A percentile compares a stretch with the other conserved stretches of the same genome.
These are phyloP conservation scores for Rhodophaea formosa DNA, from an alignment of 2,888 invertebrate genomes.

Conservation along the genomic window DNA sequence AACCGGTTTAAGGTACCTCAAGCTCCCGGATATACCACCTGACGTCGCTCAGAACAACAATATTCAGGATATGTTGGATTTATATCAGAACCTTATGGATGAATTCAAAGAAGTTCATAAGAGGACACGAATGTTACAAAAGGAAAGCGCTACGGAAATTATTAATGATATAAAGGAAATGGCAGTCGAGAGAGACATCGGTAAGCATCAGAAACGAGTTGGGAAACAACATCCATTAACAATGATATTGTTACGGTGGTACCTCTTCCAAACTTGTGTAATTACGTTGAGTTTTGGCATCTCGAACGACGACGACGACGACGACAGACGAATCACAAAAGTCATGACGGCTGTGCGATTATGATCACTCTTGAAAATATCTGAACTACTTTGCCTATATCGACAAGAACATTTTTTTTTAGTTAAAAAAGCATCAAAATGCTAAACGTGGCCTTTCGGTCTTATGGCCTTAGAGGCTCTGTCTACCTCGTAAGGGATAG, in stretches of 20 bases:
- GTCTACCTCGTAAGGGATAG: no score
- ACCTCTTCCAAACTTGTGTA: conserved; percentile 31
- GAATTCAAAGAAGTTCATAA: conserved; percentile 91
- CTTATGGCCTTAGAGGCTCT: no score
- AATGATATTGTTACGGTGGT: conserved; percentile 27
- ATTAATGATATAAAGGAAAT: conserved; percentile 92
- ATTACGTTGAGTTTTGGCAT: conserved; percentile 2
- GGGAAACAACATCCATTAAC: conserved; percentile 56
- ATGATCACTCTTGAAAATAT: background rate
- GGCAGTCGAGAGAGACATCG: conserved; percentile 92
- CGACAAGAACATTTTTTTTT: no score
- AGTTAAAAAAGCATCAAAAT: no score
- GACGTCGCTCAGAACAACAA: conserved; percentile 89
- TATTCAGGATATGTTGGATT: conserved; percentile 84
- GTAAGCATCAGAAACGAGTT: conserved; percentile 59
- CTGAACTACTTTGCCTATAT: no score
- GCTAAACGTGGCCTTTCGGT: no score
- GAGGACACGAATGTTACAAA: conserved; percentile 83
- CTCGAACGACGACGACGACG: no score
- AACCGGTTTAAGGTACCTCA: conserved; percentile 59
- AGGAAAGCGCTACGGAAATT: conserved; percentile 88
- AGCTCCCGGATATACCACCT: conserved; percentile 85
- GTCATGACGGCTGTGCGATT: background rate
- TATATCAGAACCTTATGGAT: conserved; percentile 88
- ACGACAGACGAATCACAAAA: background rate